These are phyloP conservation scores for Trachelus troglodyta DNA, from an alignment of 2,888 invertebrate genomes.

Conservation along the genomic window DNA sequence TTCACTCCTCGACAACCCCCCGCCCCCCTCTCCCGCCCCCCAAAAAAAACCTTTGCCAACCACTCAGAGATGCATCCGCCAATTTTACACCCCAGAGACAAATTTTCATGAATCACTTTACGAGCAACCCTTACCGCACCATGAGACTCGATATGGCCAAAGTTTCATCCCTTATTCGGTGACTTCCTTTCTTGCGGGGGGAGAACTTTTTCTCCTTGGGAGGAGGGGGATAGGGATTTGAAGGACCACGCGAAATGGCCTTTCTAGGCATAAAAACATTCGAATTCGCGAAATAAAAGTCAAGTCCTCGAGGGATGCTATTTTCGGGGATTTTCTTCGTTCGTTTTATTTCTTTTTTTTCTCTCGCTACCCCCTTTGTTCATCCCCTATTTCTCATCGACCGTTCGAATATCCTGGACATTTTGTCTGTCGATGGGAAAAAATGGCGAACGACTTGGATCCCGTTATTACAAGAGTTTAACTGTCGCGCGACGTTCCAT, in stretches of 20 bases:
- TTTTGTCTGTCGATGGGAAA: background rate
- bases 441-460: background rate
- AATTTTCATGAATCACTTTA: no score
- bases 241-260: background rate
- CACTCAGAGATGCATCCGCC: no score
- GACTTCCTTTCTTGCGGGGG: no score
- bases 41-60: no score
- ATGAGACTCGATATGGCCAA: no score
- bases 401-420: background rate
- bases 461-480: background rate
- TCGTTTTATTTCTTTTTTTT: slow-evolving; percentile 14
- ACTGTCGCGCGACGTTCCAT: background rate
- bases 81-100: no score
- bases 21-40: no score
- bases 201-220: no score
- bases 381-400: background rate
- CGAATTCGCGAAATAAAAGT: background rate
- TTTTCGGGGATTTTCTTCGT: background rate
- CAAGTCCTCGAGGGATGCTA: background rate
- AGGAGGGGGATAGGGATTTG: no score
- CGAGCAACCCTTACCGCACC: no score
- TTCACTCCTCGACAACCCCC: no score
- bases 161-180: no score
- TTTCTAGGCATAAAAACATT: background rate
- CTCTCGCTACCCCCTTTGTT: background rate